A percentile compares a stretch with the other conserved stretches of the same genome.
Conservation (phyloP, 2,113 vertebrate species). For the Ameiurus melas region DNA sequence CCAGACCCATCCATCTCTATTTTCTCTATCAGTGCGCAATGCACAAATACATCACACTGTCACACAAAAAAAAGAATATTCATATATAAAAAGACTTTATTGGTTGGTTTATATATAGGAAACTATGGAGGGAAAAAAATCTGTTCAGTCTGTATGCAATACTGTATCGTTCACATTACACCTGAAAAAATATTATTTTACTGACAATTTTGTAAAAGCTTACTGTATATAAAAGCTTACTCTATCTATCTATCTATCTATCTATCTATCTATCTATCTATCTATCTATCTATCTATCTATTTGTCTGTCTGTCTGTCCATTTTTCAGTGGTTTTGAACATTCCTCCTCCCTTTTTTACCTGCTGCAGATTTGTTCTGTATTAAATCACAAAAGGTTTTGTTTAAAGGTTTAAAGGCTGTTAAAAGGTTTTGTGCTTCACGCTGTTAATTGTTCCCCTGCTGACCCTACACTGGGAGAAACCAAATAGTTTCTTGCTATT, state of each 20-base stretch:
- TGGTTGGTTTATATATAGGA: not conserved
- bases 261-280: not conserved
- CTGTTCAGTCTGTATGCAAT: not conserved
- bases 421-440: too few relatives aligned
- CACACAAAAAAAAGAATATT: not conserved
- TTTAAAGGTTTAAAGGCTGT: too few relatives aligned
- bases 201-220: not conserved
- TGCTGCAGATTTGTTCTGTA: not conserved
- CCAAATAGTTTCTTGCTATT: constrained; percentile 4
- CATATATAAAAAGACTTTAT: not conserved
- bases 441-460: not conserved
- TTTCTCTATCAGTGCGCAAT: constrained; percentile 16
- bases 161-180: not conserved
- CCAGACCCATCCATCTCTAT: constrained; percentile 44
- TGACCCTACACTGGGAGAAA: not conserved
- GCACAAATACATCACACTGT: constrained; percentile 1
- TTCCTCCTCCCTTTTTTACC: not conserved
- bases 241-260: not conserved
- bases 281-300: not conserved
- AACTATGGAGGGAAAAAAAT: not conserved
- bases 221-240: not conserved
- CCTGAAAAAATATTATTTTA: not conserved
- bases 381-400: not conserved
- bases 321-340: not conserved
- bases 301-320: not conserved